Evolutionary conservation across 2,113 vertebrate species (phyloP), one percentile per base, ranked within the genome.

Genomic region (Neoarius graeffei): DNA sequence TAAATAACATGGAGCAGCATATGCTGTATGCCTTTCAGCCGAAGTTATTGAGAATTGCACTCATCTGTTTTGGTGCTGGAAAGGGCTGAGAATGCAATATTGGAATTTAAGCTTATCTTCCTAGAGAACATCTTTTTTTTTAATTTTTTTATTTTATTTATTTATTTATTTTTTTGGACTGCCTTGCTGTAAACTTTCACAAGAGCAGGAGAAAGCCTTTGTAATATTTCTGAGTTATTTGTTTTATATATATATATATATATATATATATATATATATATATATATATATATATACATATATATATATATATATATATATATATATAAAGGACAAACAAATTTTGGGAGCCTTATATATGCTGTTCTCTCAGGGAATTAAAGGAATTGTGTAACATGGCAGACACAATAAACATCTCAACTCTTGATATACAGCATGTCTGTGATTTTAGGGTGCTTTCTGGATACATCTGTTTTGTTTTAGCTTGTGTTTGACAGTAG

Each of bases 161-260:
- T 42, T 42, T 42, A 42, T 42, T 81, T 54, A 7, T 52, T 83
- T 62, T 79, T 30, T 83, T 50, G 56, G 56, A 57, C 56, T 57
- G 56, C 86, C 85, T 87, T 81, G 52, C 84, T 80, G 62, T 83
- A 86, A 89, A 91, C 71, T 42, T 88, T 81, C 81, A 85, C n/a
- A 79, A 83, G 57, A 87, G 86, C 57, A 30, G 69, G 15, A 85
- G 60, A 56, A 85, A 88, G 77, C 48, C 20, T 52, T 83, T 69
- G 86, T 69, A 52, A 85, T 88, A 71, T 88, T 82, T 88, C n/a
- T 85, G n/a, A n/a, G 85, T 88, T 88, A 88, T 85, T 87, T 88
- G 27, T 35, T 59, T 81, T n/a, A 57, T 1, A 80, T 11, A 54
- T 13, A 76, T 14, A 76, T 5, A 50, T 15, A 76, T 6, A 50